Conservation (phyloP, 1,140 invertebrate genomes). For the Procambarus virginalis region DNA sequence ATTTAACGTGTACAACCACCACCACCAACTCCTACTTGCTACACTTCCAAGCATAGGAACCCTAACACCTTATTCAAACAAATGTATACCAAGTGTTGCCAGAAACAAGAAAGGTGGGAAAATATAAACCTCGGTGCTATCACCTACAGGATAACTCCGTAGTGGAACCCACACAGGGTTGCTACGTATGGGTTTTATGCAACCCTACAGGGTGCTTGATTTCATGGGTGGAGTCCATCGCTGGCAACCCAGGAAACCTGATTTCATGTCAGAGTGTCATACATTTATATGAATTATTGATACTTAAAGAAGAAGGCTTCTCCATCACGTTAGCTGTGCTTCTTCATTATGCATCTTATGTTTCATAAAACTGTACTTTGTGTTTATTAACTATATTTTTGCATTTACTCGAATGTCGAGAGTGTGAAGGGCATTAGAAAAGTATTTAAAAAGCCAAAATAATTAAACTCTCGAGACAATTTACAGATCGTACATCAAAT, state of each 20-base stretch:
- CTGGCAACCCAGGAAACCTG: not conserved
- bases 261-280: not conserved
- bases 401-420: too few species aligned
- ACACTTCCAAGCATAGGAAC: not conserved
- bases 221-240: not conserved
- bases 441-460: too few species aligned
- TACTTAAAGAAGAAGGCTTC: not conserved
- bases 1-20: not conserved
- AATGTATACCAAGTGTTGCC: too few species aligned
- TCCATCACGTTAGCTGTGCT: not conserved
- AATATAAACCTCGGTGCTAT: too few species aligned
- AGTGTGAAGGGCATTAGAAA: too few species aligned
- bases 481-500: too few species aligned
- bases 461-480: too few species aligned
- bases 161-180: not conserved
- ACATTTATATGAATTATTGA: not conserved
- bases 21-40: not conserved
- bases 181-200: not conserved
- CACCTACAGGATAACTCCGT: too few species aligned
- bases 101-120: not conserved
- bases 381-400: too few species aligned
- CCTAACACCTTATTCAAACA: too few species aligned
- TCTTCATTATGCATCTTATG: too few species aligned
- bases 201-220: not conserved
- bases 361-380: too few species aligned